Evolutionary conservation across 2,888 invertebrate species (phyloP).

Genomic region (Heterodera filipjevi): DNA sequence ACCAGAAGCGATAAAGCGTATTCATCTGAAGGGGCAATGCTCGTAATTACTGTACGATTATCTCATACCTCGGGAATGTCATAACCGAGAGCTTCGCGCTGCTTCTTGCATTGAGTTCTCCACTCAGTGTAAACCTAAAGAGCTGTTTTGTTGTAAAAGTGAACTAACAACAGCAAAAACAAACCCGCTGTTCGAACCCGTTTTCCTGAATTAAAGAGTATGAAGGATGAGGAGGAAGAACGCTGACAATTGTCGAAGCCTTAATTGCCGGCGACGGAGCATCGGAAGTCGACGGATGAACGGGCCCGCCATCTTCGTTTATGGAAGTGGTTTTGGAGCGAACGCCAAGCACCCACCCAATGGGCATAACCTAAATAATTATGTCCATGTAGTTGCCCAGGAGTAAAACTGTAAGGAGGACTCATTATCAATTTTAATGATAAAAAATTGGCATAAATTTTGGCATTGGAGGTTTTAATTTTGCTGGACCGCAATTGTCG

Average conservation of each 20-base stretch:
- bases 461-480: too few relatives aligned
- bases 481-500: too few relatives aligned
- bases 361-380: conserved; percentile 77
- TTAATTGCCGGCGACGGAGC: neutral
- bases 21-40: conserved; percentile 76
- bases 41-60: neutral
- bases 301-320: conserved; percentile 21
- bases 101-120: conserved; percentile 88
- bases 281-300: conserved; percentile 8
- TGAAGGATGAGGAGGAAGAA: conserved; percentile 39
- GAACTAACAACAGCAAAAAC: too few relatives aligned
- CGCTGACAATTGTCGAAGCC: conserved; percentile 3
- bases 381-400: too few relatives aligned
- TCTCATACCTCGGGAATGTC: conserved; percentile 80
- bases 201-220: conserved; percentile 81
- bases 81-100: conserved; percentile 86
- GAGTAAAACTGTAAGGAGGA: too few relatives aligned
- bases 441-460: too few relatives aligned
- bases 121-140: conserved; percentile 86
- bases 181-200: conserved; percentile 87
- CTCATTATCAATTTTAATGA: too few relatives aligned
- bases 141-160: conserved; percentile 42
- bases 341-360: conserved; percentile 90
- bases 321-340: conserved; percentile 42
- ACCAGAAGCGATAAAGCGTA: conserved; percentile 98